These are phyloP conservation scores for Labeo catla DNA, from an alignment of 2,113 vertebrate genomes.

Conservation along the genomic window DNA sequence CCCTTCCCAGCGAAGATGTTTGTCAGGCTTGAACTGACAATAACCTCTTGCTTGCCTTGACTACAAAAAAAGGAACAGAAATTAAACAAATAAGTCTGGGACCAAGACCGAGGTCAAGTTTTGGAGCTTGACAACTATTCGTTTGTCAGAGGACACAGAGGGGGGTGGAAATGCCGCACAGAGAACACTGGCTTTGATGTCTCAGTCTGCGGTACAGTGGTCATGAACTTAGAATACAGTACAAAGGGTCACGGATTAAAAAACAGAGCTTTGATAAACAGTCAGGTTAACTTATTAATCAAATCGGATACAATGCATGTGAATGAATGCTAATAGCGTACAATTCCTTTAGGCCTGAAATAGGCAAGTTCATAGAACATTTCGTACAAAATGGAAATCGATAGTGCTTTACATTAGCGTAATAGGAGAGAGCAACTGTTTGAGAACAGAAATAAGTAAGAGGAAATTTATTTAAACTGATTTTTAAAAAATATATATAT, in stretches of 20 bases:
- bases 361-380: background rate
- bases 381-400: background rate
- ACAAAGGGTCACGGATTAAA: conserved; percentile 51
- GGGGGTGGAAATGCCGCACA: conserved; percentile 26
- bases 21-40: conserved; percentile 62
- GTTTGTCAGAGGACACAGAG: conserved; percentile 52
- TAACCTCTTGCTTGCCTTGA: conserved; percentile 60
- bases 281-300: conserved; percentile 24
- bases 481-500: background rate
- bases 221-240: conserved; percentile 35
- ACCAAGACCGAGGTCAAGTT: conserved; percentile 54
- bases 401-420: background rate
- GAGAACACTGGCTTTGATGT: conserved; percentile 56
- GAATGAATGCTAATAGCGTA: background rate
- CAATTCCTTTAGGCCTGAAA: conserved; percentile 2
- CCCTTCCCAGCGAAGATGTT: conserved; percentile 57
- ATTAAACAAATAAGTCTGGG: conserved; percentile 59
- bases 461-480: background rate
- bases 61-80: conserved; percentile 59
- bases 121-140: conserved; percentile 55
- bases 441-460: background rate
- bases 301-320: background rate
- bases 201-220: conserved; percentile 40
- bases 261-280: conserved; percentile 32
- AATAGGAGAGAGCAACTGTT: background rate